Base-by-base conservation (phyloP, 53 echinoderm and acorn worm genomes). In the Echinometra lucunter region DNA sequence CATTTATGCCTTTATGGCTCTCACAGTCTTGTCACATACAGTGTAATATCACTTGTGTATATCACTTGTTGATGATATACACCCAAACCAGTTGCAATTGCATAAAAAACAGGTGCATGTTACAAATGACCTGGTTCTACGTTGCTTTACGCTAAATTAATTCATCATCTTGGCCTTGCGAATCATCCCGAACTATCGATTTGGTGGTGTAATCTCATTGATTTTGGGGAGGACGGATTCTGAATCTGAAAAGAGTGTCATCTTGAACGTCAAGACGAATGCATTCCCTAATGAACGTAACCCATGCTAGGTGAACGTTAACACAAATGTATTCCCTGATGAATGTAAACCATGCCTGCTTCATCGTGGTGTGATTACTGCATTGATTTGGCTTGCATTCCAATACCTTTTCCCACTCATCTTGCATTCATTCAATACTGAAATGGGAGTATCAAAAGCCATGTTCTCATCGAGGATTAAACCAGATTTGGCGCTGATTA, bases 331-430 rank as follows among this genome's bases (percentile, higher is more conserved):
- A 78, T 78, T 78, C 78, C 78, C 78, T 17, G 42, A 16, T 42
- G 78, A 18, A 35, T 78, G 78, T 21, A 78, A 78, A 21, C 38
- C 9, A 78, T 21, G 6, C 38, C 5, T 11, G 42, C 78, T 13
- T 78, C 78, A 78, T 23, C 19, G 13, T 28, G 72, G 35, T 72
- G 34, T 72, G 72, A 35, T 35, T 32, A 13, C 38, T 40, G 78
- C 40, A 40, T 78, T 78, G 78, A 40, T 78, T 78, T 78, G 78
- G 78, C 78, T 78, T 78, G 78, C 78, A 18, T 37, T 18, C 18
- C 11, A 40, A 78, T 18, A 78, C 78, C 78, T 78, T 18, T 5
- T 37, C 78, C 78, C 78, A 78, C 18, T 38, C 37, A 53, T 53
- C 53, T 13, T 40, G 78, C 19, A 38, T 37, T 38, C 19, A 78